phyloP scores from a whole-genome alignment of 1,140 invertebrate genomes.

The Chelonus insularis region DNA sequence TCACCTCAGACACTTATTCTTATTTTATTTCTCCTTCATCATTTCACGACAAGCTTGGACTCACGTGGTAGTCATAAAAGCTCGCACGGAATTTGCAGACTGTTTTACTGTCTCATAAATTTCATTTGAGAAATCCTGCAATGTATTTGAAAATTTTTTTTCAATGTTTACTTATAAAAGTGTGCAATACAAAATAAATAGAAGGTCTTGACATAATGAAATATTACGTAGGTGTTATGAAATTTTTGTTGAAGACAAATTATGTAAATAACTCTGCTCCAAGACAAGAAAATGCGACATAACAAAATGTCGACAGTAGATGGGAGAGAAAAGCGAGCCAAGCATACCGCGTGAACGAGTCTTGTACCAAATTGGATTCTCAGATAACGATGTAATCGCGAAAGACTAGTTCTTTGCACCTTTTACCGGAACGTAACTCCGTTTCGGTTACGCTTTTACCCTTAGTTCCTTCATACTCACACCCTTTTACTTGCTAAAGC shows the following conservation, averaged over 20 bases:
- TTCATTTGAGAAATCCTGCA: no score
- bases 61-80: no score
- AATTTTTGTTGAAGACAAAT: conserved; percentile 1
- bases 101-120: no score
- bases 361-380: conserved; percentile 36
- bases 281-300: neutral
- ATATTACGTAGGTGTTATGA: neutral
- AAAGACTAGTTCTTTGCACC: conserved; percentile 34
- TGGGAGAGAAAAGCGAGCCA: neutral
- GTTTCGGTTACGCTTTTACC: conserved; percentile 13
- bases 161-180: no score
- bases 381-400: conserved; percentile 37
- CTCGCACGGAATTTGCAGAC: no score
- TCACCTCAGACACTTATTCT: conserved; percentile 2
- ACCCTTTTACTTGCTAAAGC: neutral
- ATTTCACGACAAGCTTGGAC: no score
- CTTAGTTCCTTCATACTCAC: neutral
- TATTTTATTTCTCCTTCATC: neutral
- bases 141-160: no score
- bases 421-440: conserved; percentile 21
- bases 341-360: conserved; percentile 7
- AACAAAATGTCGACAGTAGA: neutral
- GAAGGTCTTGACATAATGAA: neutral
- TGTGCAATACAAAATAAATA: no score
- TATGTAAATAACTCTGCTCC: neutral